phyloP scores from a whole-genome alignment of 2,797 vertebrate species.

The Darevskia mixta region DNA sequence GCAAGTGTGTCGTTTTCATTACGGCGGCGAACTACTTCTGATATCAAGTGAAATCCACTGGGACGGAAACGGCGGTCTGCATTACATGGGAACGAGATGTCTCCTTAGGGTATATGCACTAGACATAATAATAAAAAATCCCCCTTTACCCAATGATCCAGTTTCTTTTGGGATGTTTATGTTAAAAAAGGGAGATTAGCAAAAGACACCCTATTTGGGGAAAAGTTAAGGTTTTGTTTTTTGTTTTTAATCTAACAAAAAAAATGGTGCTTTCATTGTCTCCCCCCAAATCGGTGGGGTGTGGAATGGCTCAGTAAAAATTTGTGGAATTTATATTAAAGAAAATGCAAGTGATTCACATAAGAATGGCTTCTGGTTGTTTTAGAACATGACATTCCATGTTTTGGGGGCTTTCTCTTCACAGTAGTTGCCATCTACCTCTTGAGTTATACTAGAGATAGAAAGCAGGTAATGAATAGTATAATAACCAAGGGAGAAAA shows the following conservation, averaged over 20 bases:
- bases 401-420: conserved; percentile 11
- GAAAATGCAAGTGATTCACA: conserved; percentile 37
- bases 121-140: conserved; percentile 79
- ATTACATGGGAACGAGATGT: conserved; percentile 57
- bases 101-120: conserved; percentile 65
- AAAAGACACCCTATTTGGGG: conserved; percentile 21
- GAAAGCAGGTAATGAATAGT: not conserved
- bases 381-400: not conserved
- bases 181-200: conserved; percentile 12
- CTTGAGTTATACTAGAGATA: not conserved
- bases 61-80: conserved; percentile 30
- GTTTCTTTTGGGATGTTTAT: conserved; percentile 20
- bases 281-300: not conserved
- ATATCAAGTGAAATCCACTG: conserved; percentile 57
- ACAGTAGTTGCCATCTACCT: not conserved
- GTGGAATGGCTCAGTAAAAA: not conserved
- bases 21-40: conserved; percentile 46
- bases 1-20: conserved; percentile 68
- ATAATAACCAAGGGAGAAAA: not conserved
- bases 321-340: conserved; percentile 23
- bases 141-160: conserved; percentile 69
- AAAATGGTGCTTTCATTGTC: not conserved
- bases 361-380: not conserved
- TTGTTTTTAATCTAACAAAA: no score
- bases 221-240: not conserved